Evolutionary conservation across 2,113 vertebrate species (phyloP).

Genomic region (Terrapene triunguis): DNA sequence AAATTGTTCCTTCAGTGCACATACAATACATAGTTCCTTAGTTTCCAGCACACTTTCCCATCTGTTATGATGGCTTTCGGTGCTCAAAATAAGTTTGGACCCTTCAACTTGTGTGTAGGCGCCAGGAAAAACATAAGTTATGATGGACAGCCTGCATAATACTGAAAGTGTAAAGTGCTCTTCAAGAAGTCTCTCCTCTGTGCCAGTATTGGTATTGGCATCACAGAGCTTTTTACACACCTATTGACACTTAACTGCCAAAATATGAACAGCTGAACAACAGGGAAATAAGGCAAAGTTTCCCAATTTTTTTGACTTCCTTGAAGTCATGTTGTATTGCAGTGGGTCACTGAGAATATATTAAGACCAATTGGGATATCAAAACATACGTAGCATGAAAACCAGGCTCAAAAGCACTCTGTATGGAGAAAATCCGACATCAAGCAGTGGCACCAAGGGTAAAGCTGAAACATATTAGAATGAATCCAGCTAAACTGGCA

Average conservation of each 20-base stretch:
- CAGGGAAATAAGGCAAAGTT: conserved; percentile 45
- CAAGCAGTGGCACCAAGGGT: neutral
- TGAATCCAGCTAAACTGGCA: conserved; percentile 5
- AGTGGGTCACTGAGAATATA: conserved; percentile 35
- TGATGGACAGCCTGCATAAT: conserved; percentile 38
- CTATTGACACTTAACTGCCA: conserved; percentile 50
- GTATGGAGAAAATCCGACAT: conserved; percentile 15
- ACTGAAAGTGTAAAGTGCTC: conserved; percentile 18
- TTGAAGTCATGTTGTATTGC: conserved; percentile 54
- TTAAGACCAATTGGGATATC: neutral
- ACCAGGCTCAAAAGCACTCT: neutral
- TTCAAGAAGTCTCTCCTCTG: conserved; percentile 37
- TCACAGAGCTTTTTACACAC: conserved; percentile 2
- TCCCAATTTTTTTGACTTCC: conserved; percentile 49
- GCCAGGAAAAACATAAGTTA: conserved; percentile 45
- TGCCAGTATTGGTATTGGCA: conserved; percentile 40
- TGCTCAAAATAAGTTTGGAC: conserved; percentile 70
- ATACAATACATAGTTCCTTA: conserved; percentile 64
- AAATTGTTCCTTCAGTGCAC: conserved; percentile 50
- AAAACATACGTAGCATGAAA: conserved; percentile 23
- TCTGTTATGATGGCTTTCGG: conserved; percentile 46
- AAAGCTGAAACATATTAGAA: neutral
- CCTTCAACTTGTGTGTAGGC: conserved; percentile 38
- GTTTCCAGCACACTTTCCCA: conserved; percentile 59
- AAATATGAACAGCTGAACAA: conserved; percentile 62